Percentiles rank a stretch among this genome's conserved stretches.
Conservation (phyloP, 2,797 vertebrate species). For the Channallabes apus region DNA sequence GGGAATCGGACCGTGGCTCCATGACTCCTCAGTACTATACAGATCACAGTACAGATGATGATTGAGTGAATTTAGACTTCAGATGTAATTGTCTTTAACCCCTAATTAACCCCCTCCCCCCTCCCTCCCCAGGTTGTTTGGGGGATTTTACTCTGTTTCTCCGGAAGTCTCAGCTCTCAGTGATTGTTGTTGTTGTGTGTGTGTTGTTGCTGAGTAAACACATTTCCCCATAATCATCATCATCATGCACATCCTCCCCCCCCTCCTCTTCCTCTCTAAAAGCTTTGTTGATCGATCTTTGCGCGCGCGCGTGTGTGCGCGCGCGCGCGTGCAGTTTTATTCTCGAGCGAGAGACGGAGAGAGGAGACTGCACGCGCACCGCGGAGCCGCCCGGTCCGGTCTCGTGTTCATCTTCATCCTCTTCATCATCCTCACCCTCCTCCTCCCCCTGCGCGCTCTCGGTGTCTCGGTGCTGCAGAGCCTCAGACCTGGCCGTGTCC, state of each 20-base stretch:
- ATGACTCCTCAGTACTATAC: too few relatives aligned
- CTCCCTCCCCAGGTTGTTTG: background rate
- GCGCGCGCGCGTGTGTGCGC: background rate
- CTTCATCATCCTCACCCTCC: background rate
- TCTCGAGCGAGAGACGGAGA: background rate
- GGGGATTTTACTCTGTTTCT: background rate
- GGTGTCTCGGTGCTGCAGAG: background rate
- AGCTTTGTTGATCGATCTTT: constrained; percentile 37
- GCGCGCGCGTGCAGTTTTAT: background rate
- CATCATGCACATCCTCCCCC: background rate
- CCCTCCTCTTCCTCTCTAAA: background rate
- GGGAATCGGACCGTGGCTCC: too few relatives aligned
- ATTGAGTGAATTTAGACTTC: background rate
- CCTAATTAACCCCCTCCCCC: too few relatives aligned
- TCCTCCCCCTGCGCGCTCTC: background rate
- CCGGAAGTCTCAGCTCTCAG: background rate
- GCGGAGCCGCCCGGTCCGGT: constrained; percentile 4
- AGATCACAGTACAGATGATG: too few relatives aligned
- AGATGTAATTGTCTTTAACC: background rate
- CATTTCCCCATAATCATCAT: background rate
- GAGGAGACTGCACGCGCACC: background rate
- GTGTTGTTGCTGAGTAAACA: constrained; percentile 10
- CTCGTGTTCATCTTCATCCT: background rate
- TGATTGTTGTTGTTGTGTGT: background rate
- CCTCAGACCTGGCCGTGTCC: background rate